Evolutionary conservation across 1,140 invertebrate species (phyloP), one percentile per base, ranked within the genome.

Genomic region (Drosophila saltans): DNA sequence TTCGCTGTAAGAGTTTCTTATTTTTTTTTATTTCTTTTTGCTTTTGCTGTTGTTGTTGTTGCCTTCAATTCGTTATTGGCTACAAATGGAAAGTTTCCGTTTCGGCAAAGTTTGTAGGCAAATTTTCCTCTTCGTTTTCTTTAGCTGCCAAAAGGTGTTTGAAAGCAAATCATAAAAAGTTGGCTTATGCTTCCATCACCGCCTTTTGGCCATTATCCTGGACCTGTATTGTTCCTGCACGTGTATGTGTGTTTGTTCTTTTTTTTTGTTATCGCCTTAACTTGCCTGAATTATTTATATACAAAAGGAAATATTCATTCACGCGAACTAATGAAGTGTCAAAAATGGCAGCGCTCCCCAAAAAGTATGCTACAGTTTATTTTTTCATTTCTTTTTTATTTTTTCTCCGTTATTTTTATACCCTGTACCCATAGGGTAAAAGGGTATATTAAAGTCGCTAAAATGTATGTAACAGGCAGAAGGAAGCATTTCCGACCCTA

Each of bases 241-340:
- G 45, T 52, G 8, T 52, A 21, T 52, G 24, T 52, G 10, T 40
- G 39, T 40, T 3, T 40, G 33, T 36, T 52, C n/a, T 36, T 16
- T 48, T 62, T 48, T 45, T 57, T 67, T 52, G 16, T 40, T 76
- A 71, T 77, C 65, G 59, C 62, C 55, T 33, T 48, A 66, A 63
- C 66, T 67, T 74, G 71, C 58, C 41, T 56, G 55, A 45, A 72
- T 78, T 86, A 79, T 80, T 88, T 69, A 83, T 80, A 86, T 63
- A 64, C 64, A 75, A 75, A 75, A 79, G 81, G 82, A 81, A 88
- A 83, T 75, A 80, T 80, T 88, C 76, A 80, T 80, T 88, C 69
- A 73, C 55, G 69, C 72, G 65, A 86, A 83, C 80, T 88, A 86
- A 86, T 86, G 83, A 88, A 86, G 83, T 86, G 83, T 82, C 80